Evolutionary conservation across 2,797 vertebrate genomes (phyloP).

Genomic region (Columba guinea): DNA sequence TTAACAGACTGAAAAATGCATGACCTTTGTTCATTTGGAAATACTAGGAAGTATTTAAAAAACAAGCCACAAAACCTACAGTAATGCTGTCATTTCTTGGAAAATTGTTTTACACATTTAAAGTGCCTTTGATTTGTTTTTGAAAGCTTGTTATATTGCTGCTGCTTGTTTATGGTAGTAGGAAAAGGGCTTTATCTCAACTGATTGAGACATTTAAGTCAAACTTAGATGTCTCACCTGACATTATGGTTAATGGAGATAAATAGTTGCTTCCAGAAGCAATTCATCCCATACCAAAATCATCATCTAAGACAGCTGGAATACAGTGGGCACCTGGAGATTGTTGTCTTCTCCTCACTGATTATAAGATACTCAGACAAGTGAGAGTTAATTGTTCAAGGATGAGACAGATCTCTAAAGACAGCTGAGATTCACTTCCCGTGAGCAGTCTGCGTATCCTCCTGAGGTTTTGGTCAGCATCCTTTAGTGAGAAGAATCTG

Average conservation of each 20-base stretch:
- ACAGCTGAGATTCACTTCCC: not conserved
- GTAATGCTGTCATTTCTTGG: not conserved
- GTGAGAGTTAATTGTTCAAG: not conserved
- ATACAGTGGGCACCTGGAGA: not conserved
- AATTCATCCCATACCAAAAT: not conserved
- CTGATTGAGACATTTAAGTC: not conserved
- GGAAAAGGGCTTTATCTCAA: not conserved
- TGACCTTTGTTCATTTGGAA: not conserved
- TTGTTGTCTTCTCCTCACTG: not conserved
- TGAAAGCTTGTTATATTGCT: not conserved
- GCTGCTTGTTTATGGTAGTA: not conserved
- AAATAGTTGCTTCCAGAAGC: not conserved
- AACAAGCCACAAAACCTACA: not conserved
- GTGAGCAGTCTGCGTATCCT: not conserved
- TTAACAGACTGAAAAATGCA: not conserved
- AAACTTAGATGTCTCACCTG: not conserved
- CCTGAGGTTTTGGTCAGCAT: not conserved
- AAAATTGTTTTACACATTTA: not conserved
- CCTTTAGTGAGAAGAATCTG: not conserved
- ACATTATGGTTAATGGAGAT: not conserved
- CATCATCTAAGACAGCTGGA: not conserved
- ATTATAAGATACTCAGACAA: not conserved
- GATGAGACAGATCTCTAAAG: not conserved
- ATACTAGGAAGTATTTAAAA: not conserved
- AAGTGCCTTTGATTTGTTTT: not conserved